Evolutionary conservation across 2,797 vertebrate genomes (phyloP).

Genomic region (Diceros bicornis): DNA sequence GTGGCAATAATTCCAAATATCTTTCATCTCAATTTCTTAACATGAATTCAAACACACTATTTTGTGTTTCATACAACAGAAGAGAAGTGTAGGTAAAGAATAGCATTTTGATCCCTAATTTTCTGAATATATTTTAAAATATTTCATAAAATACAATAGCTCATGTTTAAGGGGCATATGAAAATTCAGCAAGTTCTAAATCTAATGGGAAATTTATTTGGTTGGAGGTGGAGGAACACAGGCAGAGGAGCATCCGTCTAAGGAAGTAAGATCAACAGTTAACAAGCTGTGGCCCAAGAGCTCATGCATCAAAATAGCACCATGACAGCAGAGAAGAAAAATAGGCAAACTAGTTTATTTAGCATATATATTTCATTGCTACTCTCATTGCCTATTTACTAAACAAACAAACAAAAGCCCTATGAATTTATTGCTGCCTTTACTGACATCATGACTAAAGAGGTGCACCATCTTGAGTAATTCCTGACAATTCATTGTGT

Average conservation of each 20-base stretch:
- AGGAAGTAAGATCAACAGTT: not conserved
- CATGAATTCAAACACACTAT: not conserved
- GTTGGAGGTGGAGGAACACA: not conserved
- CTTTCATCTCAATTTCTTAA: slow-evolving; percentile 13
- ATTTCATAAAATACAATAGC: too few relatives aligned
- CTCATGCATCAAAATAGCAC: not conserved
- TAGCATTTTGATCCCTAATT: not conserved
- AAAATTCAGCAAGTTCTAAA: not conserved
- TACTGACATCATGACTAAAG: not conserved
- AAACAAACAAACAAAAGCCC: not conserved
- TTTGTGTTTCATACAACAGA: slow-evolving; percentile 27
- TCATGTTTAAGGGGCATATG: not conserved
- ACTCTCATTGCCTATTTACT: not conserved
- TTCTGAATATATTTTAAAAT: slow-evolving; percentile 52
- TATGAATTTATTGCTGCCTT: not conserved
- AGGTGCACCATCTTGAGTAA: not conserved
- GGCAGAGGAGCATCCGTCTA: not conserved
- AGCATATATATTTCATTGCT: not conserved
- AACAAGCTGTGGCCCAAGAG: not conserved
- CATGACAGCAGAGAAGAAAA: not conserved
- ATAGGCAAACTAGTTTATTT: not conserved
- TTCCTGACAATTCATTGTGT: not conserved
- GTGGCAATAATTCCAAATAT: not conserved
- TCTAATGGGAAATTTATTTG: not conserved
- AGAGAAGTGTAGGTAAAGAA: not conserved